These are phyloP conservation scores for Leptinotarsa defecta DNA, from an alignment of 1,140 invertebrate genomes.

Conservation along the genomic window DNA sequence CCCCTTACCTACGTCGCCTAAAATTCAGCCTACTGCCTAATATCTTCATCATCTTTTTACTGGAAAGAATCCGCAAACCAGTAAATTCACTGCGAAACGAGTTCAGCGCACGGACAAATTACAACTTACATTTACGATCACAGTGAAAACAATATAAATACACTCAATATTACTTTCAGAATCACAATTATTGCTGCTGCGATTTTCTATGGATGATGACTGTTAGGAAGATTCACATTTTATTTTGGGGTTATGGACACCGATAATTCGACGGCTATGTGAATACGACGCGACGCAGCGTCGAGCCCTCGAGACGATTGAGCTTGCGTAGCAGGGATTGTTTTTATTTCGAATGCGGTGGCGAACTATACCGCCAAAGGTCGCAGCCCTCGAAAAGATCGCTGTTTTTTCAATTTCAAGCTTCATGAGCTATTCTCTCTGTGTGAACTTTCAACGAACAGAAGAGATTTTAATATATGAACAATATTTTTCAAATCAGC, in stretches of 20 bases:
- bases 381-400: neutral
- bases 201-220: neutral
- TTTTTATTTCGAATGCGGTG: neutral
- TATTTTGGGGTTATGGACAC: neutral
- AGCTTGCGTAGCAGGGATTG: neutral
- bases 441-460: too few relatives aligned
- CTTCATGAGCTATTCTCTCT: neutral
- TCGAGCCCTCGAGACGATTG: neutral
- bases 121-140: neutral
- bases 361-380: neutral
- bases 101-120: neutral
- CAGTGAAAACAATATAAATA: neutral
- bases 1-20: slow-evolving; percentile 43
- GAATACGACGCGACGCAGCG: neutral
- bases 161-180: neutral
- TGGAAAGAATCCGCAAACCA: neutral
- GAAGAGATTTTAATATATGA: too few relatives aligned
- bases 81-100: neutral
- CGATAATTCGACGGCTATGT: neutral
- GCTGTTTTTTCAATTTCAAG: neutral
- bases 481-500: too few relatives aligned
- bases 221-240: neutral
- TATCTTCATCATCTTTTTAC: slow-evolving; percentile 46
- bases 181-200: neutral
- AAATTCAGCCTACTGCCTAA: slow-evolving; percentile 47